Percentiles rank a stretch among this genome's conserved stretches.
Conservation (phyloP, 2,888 invertebrate genomes). For the Drepanosiphum platanoidis region DNA sequence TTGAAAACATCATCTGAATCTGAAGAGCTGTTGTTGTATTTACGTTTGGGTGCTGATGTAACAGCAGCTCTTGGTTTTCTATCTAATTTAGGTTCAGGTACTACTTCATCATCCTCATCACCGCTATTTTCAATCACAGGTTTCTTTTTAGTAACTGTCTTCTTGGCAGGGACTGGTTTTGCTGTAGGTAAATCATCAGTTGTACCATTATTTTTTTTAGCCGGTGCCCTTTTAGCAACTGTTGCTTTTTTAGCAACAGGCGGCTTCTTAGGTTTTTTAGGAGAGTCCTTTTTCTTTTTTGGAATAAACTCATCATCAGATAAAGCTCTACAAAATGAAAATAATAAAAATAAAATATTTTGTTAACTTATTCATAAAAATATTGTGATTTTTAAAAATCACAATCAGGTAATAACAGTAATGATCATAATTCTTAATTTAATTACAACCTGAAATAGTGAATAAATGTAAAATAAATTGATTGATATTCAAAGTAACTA, state of each 20-base stretch:
- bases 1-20: constrained; percentile 56
- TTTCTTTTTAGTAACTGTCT: constrained; percentile 26
- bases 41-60: constrained; percentile 52
- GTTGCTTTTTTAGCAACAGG: constrained; percentile 17
- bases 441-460: neutral
- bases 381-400: no score
- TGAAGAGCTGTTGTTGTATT: constrained; percentile 56
- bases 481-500: neutral
- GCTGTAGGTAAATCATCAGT: neutral
- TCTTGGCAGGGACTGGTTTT: constrained; percentile 39
- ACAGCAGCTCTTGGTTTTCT: constrained; percentile 49
- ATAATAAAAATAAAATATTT: neutral
- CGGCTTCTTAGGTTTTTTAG: constrained; percentile 41
- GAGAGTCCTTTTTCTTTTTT: constrained; percentile 62
- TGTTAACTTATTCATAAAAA: no score
- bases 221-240: constrained; percentile 51
- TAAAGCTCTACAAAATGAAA: constrained; percentile 12
- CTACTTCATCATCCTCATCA: constrained; percentile 16
- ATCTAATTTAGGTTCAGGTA: constrained; percentile 10
- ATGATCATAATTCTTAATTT: no score
- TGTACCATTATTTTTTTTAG: constrained; percentile 60
- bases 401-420: no score
- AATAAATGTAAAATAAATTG: neutral
- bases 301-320: constrained; percentile 48
- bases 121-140: neutral